These are phyloP conservation scores for Campylomormyrus tamandua DNA, from an alignment of 2,113 vertebrate genomes.

Conservation along the genomic window DNA sequence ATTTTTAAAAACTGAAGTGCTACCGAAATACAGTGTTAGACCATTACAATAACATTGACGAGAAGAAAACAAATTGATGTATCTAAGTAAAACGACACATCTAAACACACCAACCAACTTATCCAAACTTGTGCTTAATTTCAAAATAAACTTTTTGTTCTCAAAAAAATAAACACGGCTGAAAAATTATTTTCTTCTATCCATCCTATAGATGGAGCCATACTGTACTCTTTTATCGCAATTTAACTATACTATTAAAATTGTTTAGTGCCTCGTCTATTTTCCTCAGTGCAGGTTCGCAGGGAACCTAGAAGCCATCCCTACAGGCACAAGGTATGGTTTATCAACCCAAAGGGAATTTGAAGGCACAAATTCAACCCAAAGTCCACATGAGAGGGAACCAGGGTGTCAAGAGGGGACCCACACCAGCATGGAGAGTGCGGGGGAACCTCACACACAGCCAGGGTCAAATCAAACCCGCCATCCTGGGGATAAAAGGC, in stretches of 20 bases:
- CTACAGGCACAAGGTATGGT: neutral
- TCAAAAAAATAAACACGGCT: neutral
- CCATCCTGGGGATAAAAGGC: too few relatives aligned
- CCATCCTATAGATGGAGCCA: constrained; percentile 16
- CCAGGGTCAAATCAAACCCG: neutral
- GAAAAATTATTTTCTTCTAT: neutral
- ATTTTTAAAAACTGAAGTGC: neutral
- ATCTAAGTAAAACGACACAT: neutral
- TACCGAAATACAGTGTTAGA: neutral
- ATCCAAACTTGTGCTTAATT: neutral
- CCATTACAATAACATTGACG: neutral
- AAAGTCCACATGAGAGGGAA: neutral
- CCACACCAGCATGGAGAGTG: neutral
- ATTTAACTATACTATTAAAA: neutral
- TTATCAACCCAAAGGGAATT: neutral
- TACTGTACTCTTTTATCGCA: neutral
- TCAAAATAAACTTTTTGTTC: neutral
- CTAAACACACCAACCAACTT: neutral
- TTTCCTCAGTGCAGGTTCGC: neutral
- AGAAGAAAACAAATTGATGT: neutral
- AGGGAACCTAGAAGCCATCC: neutral
- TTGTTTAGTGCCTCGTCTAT: neutral
- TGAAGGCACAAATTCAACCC: neutral
- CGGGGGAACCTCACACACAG: neutral
- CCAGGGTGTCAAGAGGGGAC: neutral